Evolutionary conservation across 2,888 invertebrate genomes (phyloP), one percentile per base, ranked within the genome.

Genomic region (Oegoconia quadripuncta): DNA sequence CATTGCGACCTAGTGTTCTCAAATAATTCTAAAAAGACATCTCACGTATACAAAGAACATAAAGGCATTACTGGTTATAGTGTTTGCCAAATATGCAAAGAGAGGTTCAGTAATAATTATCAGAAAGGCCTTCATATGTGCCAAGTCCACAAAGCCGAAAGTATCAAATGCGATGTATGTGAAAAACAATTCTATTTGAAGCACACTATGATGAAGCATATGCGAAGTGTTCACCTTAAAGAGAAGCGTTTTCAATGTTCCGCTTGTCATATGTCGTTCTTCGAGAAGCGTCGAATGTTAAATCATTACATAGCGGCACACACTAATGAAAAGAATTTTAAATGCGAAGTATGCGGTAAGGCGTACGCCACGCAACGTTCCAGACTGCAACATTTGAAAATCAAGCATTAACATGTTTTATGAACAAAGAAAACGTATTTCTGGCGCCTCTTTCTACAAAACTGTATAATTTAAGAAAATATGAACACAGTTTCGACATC

Each of bases 301-400:
- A 81, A 80, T 0, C 90, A 90, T 52, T 86, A 87, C 38, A 64
- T 84, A 65, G 78, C 82, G 2, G 80, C 81, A 8, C 86, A 86
- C 37, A 86, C 86, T 0, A 88, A 88, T 32, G 89, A 89, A 26
- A 80, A 87, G 20, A 84, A 81, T 13, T 90, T 88, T 40, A 88
- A 90, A 38, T 91, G 91, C 47, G n/a, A n/a, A n/a, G n/a, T n/a
- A n/a, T n/a, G n/a, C n/a, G n/a, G n/a, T n/a, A n/a, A n/a, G n/a
- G n/a, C n/a, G n/a, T n/a, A n/a, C n/a, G n/a, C n/a, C n/a, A n/a
- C n/a, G n/a, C n/a, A n/a, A n/a, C n/a, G n/a, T n/a, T n/a, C n/a
- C n/a, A n/a, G n/a, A n/a, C n/a, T n/a, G n/a, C n/a, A n/a, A n/a
- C n/a, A n/a, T n/a, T n/a, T n/a, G n/a, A n/a, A n/a, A n/a, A n/a